Percentiles rank a stretch among this genome's conserved stretches.
These are phyloP conservation scores for Lasioglossum morio DNA, from an alignment of 2,888 invertebrate species.

Conservation along the genomic window DNA sequence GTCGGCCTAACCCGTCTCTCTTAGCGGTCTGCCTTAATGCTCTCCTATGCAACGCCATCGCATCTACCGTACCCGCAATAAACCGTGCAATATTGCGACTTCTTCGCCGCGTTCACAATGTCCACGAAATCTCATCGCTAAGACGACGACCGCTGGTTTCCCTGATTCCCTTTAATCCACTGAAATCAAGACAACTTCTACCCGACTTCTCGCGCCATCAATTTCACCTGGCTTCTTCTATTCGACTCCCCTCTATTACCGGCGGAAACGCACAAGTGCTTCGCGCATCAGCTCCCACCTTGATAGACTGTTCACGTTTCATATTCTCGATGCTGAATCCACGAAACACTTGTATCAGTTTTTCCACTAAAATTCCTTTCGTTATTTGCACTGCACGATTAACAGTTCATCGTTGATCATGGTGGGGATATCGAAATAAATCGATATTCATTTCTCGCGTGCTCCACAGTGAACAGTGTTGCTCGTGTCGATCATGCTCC, in stretches of 20 bases:
- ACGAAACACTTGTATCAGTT: no score
- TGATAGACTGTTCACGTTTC: not conserved
- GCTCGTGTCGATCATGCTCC: slow-evolving; percentile 40
- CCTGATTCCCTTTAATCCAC: slow-evolving; percentile 10
- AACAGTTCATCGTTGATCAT: no score
- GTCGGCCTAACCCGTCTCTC: slow-evolving; percentile 53
- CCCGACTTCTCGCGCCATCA: not conserved
- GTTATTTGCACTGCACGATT: no score
- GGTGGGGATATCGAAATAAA: not conserved
- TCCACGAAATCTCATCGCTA: slow-evolving; percentile 44
- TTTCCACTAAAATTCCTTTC: not conserved
- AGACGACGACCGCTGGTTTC: not conserved
- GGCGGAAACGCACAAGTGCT: not conserved
- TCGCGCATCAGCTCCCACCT: not conserved
- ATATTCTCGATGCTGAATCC: not conserved
- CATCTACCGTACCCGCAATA: slow-evolving; percentile 46
- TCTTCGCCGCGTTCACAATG: slow-evolving; percentile 27
- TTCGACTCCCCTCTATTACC: not conserved
- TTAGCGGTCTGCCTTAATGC: slow-evolving; percentile 59
- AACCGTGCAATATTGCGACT: slow-evolving; percentile 65
- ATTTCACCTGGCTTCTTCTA: not conserved
- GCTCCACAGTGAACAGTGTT: not conserved
- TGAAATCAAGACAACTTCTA: slow-evolving; percentile 1
- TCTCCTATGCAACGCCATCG: slow-evolving; percentile 51
- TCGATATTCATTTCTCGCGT: slow-evolving; percentile 46